Evolutionary conservation across 1,140 invertebrate species (phyloP).

Genomic region (Tachypleus tridentatus): DNA sequence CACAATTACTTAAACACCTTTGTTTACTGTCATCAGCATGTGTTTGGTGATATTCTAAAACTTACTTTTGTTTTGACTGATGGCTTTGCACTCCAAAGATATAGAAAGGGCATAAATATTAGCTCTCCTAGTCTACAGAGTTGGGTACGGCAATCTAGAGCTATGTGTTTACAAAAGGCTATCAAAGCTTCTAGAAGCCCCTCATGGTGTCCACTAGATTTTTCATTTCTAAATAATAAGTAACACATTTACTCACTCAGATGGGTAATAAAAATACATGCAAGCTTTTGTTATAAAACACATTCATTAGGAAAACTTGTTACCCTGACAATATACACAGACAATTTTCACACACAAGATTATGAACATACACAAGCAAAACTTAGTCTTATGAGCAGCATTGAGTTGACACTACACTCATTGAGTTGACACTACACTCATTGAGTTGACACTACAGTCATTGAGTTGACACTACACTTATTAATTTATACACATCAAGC

Average conservation of each 20-base stretch:
- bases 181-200: constrained; percentile 10
- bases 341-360: too few species aligned
- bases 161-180: not conserved
- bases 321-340: too few species aligned
- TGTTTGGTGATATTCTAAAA: too few species aligned
- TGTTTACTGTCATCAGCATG: too few species aligned
- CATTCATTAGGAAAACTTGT: not conserved
- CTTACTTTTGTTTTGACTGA: constrained; percentile 8
- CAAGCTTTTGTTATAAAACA: not conserved
- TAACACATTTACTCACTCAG: not conserved
- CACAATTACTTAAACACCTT: not conserved
- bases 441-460: too few species aligned
- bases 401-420: too few species aligned
- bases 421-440: too few species aligned
- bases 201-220: constrained; percentile 12
- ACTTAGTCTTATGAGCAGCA: too few species aligned
- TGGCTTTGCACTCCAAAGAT: constrained; percentile 13
- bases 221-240: constrained; percentile 3
- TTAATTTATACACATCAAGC: too few species aligned
- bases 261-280: not conserved
- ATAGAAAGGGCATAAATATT: constrained; percentile 6
- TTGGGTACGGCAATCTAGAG: constrained; percentile 2
- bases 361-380: too few species aligned
- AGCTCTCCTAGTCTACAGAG: constrained; percentile 12
- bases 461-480: too few species aligned